Conservation (phyloP, 2,888 invertebrate species). For the Diadegma fenestrale region DNA sequence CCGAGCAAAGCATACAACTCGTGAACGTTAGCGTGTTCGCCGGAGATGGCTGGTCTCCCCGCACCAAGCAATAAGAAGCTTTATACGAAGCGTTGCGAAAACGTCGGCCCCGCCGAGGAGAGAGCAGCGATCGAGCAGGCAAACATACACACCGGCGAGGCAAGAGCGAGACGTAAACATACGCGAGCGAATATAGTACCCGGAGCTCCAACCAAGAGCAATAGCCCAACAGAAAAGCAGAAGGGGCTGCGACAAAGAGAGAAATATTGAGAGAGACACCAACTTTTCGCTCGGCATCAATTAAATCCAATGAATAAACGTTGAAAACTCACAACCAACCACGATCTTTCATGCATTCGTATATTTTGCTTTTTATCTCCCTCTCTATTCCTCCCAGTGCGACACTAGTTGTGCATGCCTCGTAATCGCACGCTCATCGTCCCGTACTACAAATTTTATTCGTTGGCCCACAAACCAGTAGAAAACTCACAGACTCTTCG, state of each 20-base stretch:
- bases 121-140: conserved; percentile 33
- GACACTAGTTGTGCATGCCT: neutral
- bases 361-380: conserved; percentile 17
- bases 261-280: neutral
- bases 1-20: neutral
- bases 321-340: conserved; percentile 32
- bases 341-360: conserved; percentile 28
- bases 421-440: conserved; percentile 5
- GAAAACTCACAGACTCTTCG: neutral
- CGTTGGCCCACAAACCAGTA: conserved; percentile 15
- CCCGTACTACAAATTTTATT: neutral
- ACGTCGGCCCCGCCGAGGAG: conserved; percentile 75
- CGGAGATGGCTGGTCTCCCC: conserved; percentile 73
- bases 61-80: conserved; percentile 78
- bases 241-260: neutral
- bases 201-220: neutral
- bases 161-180: conserved; percentile 64
- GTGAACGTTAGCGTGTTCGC: conserved; percentile 19
- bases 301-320: conserved; percentile 63
- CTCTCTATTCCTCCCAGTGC: neutral
- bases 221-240: neutral
- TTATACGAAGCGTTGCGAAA: conserved; percentile 81
- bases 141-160: conserved; percentile 31
- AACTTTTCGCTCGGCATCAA: conserved; percentile 43
- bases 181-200: conserved; percentile 12